Conservation (phyloP, 2,888 invertebrate species). For the Resseliella maxima region DNA sequence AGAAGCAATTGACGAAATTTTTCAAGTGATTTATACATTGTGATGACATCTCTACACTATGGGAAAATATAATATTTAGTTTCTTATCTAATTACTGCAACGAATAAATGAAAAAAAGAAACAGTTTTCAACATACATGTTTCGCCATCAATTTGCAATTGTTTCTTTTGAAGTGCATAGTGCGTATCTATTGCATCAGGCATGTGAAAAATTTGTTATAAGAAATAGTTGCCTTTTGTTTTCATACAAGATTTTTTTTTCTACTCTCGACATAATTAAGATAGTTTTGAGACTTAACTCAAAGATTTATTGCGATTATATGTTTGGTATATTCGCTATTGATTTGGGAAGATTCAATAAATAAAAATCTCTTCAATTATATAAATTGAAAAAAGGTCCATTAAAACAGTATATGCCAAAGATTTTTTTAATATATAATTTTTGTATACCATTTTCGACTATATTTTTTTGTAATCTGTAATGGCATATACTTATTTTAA, state of each 20-base stretch:
- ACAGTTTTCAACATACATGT: neutral
- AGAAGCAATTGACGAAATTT: neutral
- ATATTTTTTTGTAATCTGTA: no score
- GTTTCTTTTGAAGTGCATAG: neutral
- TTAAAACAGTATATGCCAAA: no score
- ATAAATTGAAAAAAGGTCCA: no score
- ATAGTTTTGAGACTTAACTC: neutral
- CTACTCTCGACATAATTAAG: neutral
- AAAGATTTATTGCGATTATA: neutral
- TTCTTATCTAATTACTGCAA: neutral
- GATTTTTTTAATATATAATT: no score
- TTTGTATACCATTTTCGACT: no score
- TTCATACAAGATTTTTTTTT: neutral
- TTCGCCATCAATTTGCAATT: neutral
- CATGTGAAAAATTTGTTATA: neutral
- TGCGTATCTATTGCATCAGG: conserved; percentile 1
- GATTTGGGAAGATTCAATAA: no score
- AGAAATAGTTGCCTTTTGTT: neutral
- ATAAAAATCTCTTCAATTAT: no score
- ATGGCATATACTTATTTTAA: no score
- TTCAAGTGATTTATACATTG: no score
- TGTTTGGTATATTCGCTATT: neutral
- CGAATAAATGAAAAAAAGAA: neutral
- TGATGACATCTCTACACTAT: neutral
- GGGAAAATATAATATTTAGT: neutral